A percentile compares a stretch with the other conserved stretches of the same genome.
These are phyloP conservation scores for Elegia similella DNA, from an alignment of 2,888 invertebrate species.

Conservation along the genomic window DNA sequence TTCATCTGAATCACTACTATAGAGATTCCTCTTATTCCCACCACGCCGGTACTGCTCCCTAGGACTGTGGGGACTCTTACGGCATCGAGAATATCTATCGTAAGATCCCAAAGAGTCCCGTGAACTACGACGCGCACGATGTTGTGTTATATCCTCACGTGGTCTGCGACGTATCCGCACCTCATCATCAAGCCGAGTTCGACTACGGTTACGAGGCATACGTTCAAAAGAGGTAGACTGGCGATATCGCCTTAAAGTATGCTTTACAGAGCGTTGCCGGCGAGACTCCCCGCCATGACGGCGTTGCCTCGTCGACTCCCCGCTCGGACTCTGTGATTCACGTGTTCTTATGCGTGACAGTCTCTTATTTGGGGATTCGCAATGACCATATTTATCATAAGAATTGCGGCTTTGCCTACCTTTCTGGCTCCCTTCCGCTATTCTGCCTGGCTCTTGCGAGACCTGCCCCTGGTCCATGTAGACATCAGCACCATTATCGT, in stretches of 20 bases:
- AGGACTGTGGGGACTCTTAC: background rate
- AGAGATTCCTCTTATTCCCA: background rate
- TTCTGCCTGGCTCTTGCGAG: background rate
- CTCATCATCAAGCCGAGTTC: background rate
- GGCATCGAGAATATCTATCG: no score
- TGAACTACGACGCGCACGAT: background rate
- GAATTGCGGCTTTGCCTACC: conserved; percentile 15
- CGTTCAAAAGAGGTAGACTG: conserved; percentile 1
- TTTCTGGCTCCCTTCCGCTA: conserved; percentile 12
- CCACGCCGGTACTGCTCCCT: background rate
- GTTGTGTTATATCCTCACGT: background rate
- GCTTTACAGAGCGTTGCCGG: conserved; percentile 14
- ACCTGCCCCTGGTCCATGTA: background rate
- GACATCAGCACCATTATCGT: background rate
- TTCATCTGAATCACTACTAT: conserved; percentile 11
- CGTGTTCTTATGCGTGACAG: conserved; percentile 12
- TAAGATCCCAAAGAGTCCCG: no score
- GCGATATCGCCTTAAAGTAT: conserved; percentile 4
- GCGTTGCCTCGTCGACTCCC: conserved; percentile 19
- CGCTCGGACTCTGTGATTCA: conserved; percentile 14
- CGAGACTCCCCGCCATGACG: conserved; percentile 14
- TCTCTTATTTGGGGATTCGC: conserved; percentile 1
- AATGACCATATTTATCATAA: background rate
- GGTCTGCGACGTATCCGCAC: background rate
- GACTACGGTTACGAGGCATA: conserved; percentile 8